Conservation (phyloP, 1,140 invertebrate genomes). For the Meloidogyne chitwoodi region DNA sequence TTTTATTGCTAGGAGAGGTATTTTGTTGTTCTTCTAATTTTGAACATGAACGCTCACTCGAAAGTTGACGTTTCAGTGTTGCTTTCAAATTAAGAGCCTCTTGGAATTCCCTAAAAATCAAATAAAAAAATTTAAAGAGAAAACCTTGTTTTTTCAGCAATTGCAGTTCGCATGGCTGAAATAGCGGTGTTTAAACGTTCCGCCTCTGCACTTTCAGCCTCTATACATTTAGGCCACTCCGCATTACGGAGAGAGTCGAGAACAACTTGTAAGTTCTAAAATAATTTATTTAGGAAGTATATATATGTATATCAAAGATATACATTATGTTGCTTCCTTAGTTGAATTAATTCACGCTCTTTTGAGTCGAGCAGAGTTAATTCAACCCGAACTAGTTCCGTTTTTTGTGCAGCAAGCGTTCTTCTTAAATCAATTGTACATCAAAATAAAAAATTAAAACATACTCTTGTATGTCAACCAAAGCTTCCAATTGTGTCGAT, state of each 20-base stretch:
- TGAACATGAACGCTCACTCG: neutral
- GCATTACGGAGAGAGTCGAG: slow-evolving; percentile 37
- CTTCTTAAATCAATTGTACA: slow-evolving; percentile 6
- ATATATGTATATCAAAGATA: neutral
- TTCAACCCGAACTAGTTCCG: slow-evolving; percentile 29
- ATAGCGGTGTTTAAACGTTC: slow-evolving; percentile 36
- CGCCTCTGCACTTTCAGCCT: slow-evolving; percentile 13
- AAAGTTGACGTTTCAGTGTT: slow-evolving; percentile 5
- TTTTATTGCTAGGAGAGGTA: neutral
- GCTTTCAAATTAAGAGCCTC: slow-evolving; percentile 10
- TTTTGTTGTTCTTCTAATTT: neutral
- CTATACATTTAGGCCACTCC: slow-evolving; percentile 20
- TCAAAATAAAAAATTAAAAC: neutral
- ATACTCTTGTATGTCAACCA: slow-evolving; percentile 18
- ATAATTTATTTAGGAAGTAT: neutral
- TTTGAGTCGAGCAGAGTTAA: slow-evolving; percentile 27
- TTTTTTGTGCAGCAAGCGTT: slow-evolving; percentile 25
- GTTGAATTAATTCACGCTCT: slow-evolving; percentile 34
- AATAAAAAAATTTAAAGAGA: slow-evolving; percentile 19
- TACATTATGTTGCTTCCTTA: slow-evolving; percentile 35
- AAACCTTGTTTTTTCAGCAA: slow-evolving; percentile 27
- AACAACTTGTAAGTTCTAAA: slow-evolving; percentile 30
- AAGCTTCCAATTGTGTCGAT: slow-evolving; percentile 11
- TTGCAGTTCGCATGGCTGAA: slow-evolving; percentile 36
- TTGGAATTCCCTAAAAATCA: neutral